Percentiles rank a stretch among this genome's conserved stretches.
Evolutionary conservation across 2,888 invertebrate genomes (phyloP).

Genomic region (Hecatera dysodea): DNA sequence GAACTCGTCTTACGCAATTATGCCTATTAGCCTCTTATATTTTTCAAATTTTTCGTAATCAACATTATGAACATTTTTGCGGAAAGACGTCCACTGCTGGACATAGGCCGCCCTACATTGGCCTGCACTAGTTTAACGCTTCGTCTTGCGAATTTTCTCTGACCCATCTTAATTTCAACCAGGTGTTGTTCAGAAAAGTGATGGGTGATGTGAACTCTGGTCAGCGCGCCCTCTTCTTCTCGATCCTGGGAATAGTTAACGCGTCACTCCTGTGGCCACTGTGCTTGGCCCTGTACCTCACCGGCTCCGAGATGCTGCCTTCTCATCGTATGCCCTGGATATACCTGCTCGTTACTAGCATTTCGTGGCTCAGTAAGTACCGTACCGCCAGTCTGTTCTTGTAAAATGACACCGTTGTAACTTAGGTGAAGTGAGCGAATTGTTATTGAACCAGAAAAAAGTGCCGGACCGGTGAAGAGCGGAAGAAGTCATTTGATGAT

Average conservation of each 20-base stretch:
- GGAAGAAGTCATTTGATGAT: too few species aligned
- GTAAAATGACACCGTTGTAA: too few species aligned
- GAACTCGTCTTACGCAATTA: not conserved
- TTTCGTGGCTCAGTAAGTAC: constrained; percentile 93
- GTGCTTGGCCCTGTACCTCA: constrained; percentile 95
- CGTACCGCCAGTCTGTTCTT: too few species aligned
- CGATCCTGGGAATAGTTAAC: constrained; percentile 97
- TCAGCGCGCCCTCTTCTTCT: constrained; percentile 98
- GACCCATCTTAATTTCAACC: constrained; percentile 10
- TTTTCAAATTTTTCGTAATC: too few species aligned
- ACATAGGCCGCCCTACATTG: too few species aligned
- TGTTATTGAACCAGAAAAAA: too few species aligned
- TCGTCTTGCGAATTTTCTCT: not conserved
- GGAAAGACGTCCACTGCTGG: too few species aligned
- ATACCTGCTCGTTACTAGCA: constrained; percentile 94
- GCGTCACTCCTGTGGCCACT: constrained; percentile 98
- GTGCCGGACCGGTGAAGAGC: too few species aligned
- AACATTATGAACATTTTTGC: too few species aligned
- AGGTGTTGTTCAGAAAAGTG: constrained; percentile 98
- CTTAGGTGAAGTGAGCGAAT: too few species aligned
- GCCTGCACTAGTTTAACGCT: too few species aligned
- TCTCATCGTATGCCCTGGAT: constrained; percentile 97
- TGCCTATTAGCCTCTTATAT: too few species aligned
- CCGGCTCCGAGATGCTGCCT: constrained; percentile 95
- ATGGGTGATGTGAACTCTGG: constrained; percentile 98